Evolutionary conservation across 2,797 vertebrate species (phyloP).

Genomic region (Orientallactaga sibirica): DNA sequence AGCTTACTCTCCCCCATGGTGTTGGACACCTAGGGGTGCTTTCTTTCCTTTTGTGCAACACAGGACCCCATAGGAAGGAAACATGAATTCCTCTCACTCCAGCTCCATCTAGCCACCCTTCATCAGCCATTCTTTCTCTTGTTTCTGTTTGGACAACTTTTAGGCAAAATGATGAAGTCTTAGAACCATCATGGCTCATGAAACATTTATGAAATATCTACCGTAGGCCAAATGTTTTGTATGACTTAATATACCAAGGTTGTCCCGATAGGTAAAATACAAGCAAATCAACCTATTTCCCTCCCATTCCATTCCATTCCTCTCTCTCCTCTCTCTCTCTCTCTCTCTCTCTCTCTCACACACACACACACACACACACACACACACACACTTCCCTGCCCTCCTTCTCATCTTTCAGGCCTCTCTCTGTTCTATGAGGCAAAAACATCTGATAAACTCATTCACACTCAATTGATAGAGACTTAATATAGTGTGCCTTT

Average conservation of each 20-base stretch:
- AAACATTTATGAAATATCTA: neutral
- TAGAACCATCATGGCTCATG: neutral
- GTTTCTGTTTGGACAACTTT: neutral
- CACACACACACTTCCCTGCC: fast-evolving
- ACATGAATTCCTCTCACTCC: neutral
- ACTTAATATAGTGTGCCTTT: conserved; percentile 40
- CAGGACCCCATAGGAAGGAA: neutral
- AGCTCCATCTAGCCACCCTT: neutral
- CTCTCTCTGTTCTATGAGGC: neutral
- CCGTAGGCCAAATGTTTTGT: neutral
- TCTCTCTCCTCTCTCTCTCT: neutral
- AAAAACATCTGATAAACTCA: conserved; percentile 43
- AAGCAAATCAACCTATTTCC: fast-evolving
- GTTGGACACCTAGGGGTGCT: neutral
- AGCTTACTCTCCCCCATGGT: neutral
- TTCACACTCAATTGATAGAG: conserved; percentile 23
- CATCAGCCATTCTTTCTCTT: neutral
- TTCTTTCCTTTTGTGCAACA: neutral
- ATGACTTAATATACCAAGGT: neutral
- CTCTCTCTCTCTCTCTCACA: neutral
- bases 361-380: neutral
- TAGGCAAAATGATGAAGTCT: neutral
- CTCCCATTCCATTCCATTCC: neutral
- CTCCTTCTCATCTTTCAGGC: neutral
- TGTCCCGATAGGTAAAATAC: neutral